phyloP scores from a whole-genome alignment of 1,140 invertebrate genomes.

The Brachionus angularis region DNA sequence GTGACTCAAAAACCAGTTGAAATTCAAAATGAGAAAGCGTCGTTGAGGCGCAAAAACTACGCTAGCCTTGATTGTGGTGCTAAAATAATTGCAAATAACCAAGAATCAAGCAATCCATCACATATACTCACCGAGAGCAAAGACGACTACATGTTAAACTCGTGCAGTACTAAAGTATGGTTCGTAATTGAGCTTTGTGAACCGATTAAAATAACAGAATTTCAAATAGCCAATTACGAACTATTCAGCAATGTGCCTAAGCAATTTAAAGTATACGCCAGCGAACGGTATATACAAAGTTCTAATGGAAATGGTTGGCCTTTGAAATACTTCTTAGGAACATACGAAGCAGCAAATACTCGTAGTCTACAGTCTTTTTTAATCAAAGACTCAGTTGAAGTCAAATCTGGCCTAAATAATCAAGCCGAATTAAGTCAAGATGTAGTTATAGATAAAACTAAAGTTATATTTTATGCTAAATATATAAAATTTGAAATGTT shows the following conservation, averaged over 20 bases:
- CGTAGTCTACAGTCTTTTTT: conserved; percentile 5
- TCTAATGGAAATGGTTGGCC: conserved; percentile 1
- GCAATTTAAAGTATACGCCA: conserved; percentile 74
- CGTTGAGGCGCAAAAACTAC: conserved; percentile 50
- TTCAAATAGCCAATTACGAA: conserved; percentile 95
- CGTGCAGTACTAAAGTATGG: conserved; percentile 70
- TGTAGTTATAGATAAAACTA: conserved; percentile 71
- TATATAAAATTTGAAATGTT: conserved; percentile 66
- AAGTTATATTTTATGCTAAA: conserved; percentile 71
- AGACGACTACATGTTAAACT: conserved; percentile 97
- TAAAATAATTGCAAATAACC: conserved; percentile 85
- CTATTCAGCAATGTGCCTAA: conserved; percentile 92
- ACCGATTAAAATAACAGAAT: conserved; percentile 74
- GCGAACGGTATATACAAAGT: conserved; percentile 62
- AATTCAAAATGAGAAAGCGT: conserved; percentile 20
- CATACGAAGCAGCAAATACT: not conserved
- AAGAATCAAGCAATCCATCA: conserved; percentile 74
- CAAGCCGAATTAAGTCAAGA: conserved; percentile 87
- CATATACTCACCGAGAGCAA: conserved; percentile 77
- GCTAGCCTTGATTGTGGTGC: conserved; percentile 93
- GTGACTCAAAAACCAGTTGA: not conserved
- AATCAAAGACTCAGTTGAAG: not conserved
- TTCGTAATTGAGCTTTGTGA: conserved; percentile 94
- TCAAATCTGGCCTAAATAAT: conserved; percentile 54
- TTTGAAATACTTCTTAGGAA: not conserved